phyloP scores from a whole-genome alignment of 2,888 invertebrate species.

The Stramonita haemastoma region DNA sequence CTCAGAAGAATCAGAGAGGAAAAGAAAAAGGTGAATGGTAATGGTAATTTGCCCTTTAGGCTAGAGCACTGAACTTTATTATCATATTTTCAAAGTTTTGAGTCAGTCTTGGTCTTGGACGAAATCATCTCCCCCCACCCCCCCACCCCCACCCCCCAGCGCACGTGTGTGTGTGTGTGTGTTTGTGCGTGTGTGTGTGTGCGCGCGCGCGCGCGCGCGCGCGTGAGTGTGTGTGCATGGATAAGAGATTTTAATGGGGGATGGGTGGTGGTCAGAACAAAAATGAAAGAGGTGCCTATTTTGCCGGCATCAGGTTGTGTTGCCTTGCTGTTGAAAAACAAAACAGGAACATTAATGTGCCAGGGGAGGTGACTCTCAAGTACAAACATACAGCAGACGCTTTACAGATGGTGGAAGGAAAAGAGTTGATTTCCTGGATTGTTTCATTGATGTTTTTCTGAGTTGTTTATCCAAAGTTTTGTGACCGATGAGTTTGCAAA shows the following conservation, averaged over 20 bases:
- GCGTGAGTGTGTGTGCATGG: neutral
- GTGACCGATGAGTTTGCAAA: neutral
- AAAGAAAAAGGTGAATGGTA: no score
- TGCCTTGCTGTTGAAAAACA: neutral
- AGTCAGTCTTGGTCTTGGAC: no score
- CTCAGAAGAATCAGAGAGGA: no score
- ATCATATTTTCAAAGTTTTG: no score
- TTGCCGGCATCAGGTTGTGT: neutral
- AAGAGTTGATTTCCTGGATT: neutral
- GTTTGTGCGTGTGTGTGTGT: no score
- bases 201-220: neutral
- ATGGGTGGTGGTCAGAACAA: neutral
- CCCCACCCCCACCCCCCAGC: no score
- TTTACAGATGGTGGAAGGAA: neutral
- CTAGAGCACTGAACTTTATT: no score
- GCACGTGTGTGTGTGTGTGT: no score
- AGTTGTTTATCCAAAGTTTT: neutral
- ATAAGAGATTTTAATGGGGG: neutral
- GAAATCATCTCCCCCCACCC: no score
- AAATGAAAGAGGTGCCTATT: neutral
- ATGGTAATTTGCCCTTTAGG: no score
- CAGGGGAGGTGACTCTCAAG: slow-evolving; percentile 19
- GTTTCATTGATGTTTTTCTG: neutral
- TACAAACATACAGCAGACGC: neutral
- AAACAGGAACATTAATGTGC: neutral